Evolutionary conservation across 2,113 vertebrate species (phyloP), one percentile per base, ranked within the genome.

Genomic region (Scartelaos histophorus): DNA sequence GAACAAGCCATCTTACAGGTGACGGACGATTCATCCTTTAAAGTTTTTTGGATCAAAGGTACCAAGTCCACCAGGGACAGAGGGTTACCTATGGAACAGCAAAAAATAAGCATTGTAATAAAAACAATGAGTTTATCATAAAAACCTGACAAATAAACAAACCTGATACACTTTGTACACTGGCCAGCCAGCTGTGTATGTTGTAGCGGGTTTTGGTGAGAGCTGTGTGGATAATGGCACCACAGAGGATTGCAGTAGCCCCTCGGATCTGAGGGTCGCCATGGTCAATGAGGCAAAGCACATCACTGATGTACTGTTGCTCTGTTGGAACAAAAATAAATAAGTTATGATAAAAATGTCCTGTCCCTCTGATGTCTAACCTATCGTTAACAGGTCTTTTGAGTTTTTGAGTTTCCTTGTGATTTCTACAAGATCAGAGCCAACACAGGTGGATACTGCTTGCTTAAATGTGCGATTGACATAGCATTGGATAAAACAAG

Each of bases 231-330:
- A 98, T 67, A 46, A 99, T 92, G 24, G 95, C 95, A 73, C 94
- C 97, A 75, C 95, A 98, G 56, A 99, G 93, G 80, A 99, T 94
- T 70, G 96, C 96, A 3, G 95, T 97, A 81, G 96, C 94, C 54
- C 98, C 98, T 88, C 98, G 90, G 70, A 99, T 95, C 91, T 99
- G 98, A 1, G 97, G 98, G 85, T 99, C 98, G 29, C 96, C 97
- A 0, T 99, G 98, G 24, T 93, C 89, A 1, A 96, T 92, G 66
- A 97, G 96, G 81, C 89, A 92, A 87, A 98, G 80, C 72, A 98
- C 64, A 43, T 98, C 98, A 0, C 95, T 98, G 19, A 99, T 92
- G 51, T 94, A 98, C n/a, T 98, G 97, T 77, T 96, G 95, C 85
- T 96, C 97, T 99, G 92, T 71, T 91, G 82, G 86, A 80, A 60